Conservation (phyloP, 1,140 invertebrate species). For the Agraylea sexmaculata region DNA sequence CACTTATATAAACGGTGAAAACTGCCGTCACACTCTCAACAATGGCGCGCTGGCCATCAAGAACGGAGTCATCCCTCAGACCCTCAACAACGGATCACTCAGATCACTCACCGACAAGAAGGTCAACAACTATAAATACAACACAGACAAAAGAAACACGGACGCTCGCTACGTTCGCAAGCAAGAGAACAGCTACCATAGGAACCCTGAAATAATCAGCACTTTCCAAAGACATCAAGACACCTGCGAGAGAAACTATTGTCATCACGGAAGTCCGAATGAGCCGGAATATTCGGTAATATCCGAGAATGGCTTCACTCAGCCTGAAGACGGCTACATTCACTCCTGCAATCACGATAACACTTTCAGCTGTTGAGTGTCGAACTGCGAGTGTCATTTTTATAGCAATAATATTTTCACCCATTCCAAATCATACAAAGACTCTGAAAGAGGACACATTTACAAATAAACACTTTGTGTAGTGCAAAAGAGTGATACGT, state of each 20-base stretch:
- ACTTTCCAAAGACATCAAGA: conserved; percentile 28
- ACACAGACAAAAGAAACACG: conserved; percentile 35
- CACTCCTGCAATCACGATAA: conserved; percentile 36
- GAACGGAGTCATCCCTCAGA: conserved; percentile 20
- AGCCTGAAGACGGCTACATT: conserved; percentile 28
- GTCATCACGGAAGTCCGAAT: conserved; percentile 24
- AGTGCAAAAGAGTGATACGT: conserved; percentile 18
- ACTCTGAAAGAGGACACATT: conserved; percentile 15
- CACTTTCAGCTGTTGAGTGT: conserved; percentile 40
- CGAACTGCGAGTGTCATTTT: conserved; percentile 16
- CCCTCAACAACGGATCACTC: conserved; percentile 35
- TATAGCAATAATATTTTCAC: conserved; percentile 39
- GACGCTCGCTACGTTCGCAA: conserved; percentile 36
- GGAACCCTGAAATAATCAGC: conserved; percentile 33
- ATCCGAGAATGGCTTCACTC: conserved; percentile 30
- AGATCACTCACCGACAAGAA: conserved; percentile 34
- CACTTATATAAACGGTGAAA: conserved; percentile 59
- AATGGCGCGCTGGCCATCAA: conserved; percentile 33
- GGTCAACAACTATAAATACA: conserved; percentile 33
- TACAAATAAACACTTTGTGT: conserved; percentile 15
- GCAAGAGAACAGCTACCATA: conserved; percentile 36
- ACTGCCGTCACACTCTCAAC: conserved; percentile 38
- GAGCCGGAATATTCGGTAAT: conserved; percentile 40
- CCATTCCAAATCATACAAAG: conserved; percentile 33
- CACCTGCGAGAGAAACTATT: conserved; percentile 19